Evolutionary conservation across 2,113 vertebrate genomes (phyloP), one percentile per base, ranked within the genome.

Genomic region (Eptesicus fuscus): DNA sequence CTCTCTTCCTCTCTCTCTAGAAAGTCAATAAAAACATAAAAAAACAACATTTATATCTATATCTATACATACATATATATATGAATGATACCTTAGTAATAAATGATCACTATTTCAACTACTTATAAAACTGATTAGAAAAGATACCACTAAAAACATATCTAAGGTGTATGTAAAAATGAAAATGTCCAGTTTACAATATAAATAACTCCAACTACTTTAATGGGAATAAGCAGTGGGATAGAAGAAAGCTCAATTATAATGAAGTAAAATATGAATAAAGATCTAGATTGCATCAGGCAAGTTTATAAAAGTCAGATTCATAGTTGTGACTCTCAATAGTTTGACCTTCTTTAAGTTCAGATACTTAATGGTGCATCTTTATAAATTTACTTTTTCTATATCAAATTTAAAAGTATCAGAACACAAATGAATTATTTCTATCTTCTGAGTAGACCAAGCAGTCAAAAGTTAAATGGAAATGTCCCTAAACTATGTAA

Each of bases 401-500:
- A 2, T 13, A 69, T 71, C 40, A 65, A 22, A 92, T 80, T 88
- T 85, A 82, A 91, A 94, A 77, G 16, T 61, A 85, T 70, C 44
- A 85, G n/a, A 87, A 88, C 11, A 18, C 63, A 93, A 91, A 76
- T 44, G 23, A 63, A 82, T 74, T 85, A 83, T 69, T 85, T 89
- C 70, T 47, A 30, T 83, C 14, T 88, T 93, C 25, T 88, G 44
- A 94, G 67, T 82, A 78, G 86, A 94, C 17, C 10, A 79, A 91
- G 20, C 16, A 94, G 56, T 77, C 65, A 95, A 95, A 95, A 80
- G 20, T 37, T 87, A 59, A 92, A 92, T 95, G 76, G 70, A 51
- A 95, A 77, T 51, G 32, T 76, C 47, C 74, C 40, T 88, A 83
- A 83, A 23, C 13, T 37, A 88, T 56, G 63, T 84, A 92, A 85